A percentile compares a stretch with the other conserved stretches of the same genome.
Conservation (phyloP, 2,113 vertebrate species). For the Bos taurus region ARS-UCD2.0 NC_037333.1:11204501-11205000, state of each 20-base stretch:
- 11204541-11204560: background rate
- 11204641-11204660: background rate
- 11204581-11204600: background rate
- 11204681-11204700: background rate
- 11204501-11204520: background rate
- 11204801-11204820: background rate
- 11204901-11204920: background rate
- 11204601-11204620: background rate
- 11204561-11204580: background rate
- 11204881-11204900: background rate
- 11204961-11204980: background rate
- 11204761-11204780: slow-evolving; percentile 40
- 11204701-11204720: background rate
- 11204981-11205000: background rate
- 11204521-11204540: background rate
- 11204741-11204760: background rate
- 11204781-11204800: slow-evolving; percentile 23
- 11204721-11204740: background rate
- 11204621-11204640: background rate
- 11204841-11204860: background rate
- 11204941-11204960: background rate
- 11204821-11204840: background rate
- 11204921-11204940: background rate
- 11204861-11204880: background rate
- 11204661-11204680: background rate